phyloP scores from a whole-genome alignment of 2,888 invertebrate genomes.

The Campaea margaritaria region DNA sequence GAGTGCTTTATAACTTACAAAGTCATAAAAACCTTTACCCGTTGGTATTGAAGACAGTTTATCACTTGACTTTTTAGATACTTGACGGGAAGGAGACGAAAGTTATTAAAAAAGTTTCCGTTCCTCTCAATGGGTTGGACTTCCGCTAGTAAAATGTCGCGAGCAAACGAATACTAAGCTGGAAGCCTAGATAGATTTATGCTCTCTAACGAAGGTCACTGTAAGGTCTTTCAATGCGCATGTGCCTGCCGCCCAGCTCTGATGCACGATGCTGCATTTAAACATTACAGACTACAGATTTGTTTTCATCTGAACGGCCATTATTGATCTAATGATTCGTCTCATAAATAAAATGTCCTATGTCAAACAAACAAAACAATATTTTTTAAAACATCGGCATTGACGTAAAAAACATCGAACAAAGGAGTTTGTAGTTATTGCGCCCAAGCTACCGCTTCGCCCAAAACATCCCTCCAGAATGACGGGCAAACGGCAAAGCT shows the following conservation, averaged over 20 bases:
- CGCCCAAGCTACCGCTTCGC: conserved; percentile 6
- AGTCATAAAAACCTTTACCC: too few relatives aligned
- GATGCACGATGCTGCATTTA: conserved; percentile 23
- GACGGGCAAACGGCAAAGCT: not conserved
- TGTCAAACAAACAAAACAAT: not conserved
- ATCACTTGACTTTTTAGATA: too few relatives aligned
- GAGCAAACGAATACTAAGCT: not conserved
- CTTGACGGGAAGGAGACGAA: too few relatives aligned
- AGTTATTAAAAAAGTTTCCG: not conserved
- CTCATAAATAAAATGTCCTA: not conserved
- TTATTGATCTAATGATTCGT: not conserved
- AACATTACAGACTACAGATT: conserved; percentile 5
- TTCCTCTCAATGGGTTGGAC: conserved; percentile 6
- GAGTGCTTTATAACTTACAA: too few relatives aligned
- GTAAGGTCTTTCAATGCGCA: conserved; percentile 25
- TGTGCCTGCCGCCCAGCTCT: conserved; percentile 18
- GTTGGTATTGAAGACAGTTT: too few relatives aligned
- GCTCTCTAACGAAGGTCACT: conserved; percentile 8
- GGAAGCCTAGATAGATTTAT: not conserved
- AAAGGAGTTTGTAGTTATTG: conserved; percentile 6
- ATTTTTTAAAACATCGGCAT: not conserved
- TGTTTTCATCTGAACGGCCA: not conserved
- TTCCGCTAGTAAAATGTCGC: not conserved
- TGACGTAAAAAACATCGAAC: conserved; percentile 16
- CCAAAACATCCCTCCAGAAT: conserved; percentile 10